Conservation (phyloP, 2,888 invertebrate genomes). For the Zhuqinia jingwanae region DNA sequence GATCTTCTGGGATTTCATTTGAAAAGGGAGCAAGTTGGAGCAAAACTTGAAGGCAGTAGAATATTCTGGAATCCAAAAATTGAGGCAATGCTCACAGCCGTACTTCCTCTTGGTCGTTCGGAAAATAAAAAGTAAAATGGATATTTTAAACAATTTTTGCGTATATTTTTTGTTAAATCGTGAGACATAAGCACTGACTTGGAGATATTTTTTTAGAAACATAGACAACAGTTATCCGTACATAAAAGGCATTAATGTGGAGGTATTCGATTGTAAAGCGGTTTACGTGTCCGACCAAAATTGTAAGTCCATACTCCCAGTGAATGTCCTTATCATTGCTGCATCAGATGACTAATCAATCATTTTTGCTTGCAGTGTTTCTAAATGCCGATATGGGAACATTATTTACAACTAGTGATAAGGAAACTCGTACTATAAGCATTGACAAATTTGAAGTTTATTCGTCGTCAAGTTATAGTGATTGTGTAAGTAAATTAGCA, state of each 20-base stretch:
- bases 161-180: too few species aligned
- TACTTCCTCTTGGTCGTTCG: slow-evolving; percentile 3
- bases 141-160: too few species aligned
- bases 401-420: slow-evolving; percentile 76
- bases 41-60: slow-evolving; percentile 77
- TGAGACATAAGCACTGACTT: too few species aligned
- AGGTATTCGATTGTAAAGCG: slow-evolving; percentile 78
- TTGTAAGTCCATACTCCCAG: slow-evolving; percentile 69
- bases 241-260: slow-evolving; percentile 77
- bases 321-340: not conserved
- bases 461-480: slow-evolving; percentile 78
- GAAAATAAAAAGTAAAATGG: not conserved
- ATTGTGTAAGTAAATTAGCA: slow-evolving; percentile 78
- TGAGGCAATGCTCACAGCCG: slow-evolving; percentile 47
- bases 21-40: slow-evolving; percentile 76
- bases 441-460: slow-evolving; percentile 79
- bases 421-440: slow-evolving; percentile 66
- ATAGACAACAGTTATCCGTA: slow-evolving; percentile 42
- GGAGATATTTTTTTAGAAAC: too few species aligned
- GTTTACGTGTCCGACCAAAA: slow-evolving; percentile 77
- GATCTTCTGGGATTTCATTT: slow-evolving; percentile 77
- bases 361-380: slow-evolving; percentile 74
- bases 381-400: slow-evolving; percentile 78
- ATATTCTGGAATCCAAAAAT: slow-evolving; percentile 78
- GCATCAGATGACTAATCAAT: too few species aligned